Evolutionary conservation across 2,113 vertebrate genomes (phyloP), one percentile per base, ranked within the genome.

Genomic region (Girardinichthys multiradiatus): DNA sequence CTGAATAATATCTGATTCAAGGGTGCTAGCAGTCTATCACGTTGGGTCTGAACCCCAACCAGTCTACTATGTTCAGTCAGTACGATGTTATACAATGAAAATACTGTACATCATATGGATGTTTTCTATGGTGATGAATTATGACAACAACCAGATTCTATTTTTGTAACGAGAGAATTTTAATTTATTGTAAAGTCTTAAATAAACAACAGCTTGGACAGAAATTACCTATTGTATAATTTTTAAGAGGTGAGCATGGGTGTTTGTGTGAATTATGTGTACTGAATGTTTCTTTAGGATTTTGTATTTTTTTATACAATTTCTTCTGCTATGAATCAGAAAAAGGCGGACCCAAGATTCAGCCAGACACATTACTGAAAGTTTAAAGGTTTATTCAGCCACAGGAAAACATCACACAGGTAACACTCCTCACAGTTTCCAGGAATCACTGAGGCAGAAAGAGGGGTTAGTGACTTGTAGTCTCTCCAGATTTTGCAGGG

Each of bases 151-250:
- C 86, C 64, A 74, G 85, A 84, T 91, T 92, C 88, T 94, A 92
- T 93, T 94, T 92, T 94, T 94, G 90, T 92, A 92, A 94, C 74
- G 88, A 90, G 87, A 90, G 84, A 92, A 80, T 83, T 90, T 86
- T 88, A 87, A 89, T 76, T 82, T 76, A 93, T 90, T 93, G 91
- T 93, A 82, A 94, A 93, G 93, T 93, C 90, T 94, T 94, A 92
- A 94, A 94, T 93, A 93, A 93, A 93, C 76, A 74, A 92, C 89
- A 88, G 70, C 85, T 92, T 94, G 92, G 91, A 92, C 91, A 90
- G 82, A 92, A 89, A 88, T 68, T 45, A 63, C 64, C 64, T 29
- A 79, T 31, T 85, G 77, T 74, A 74, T 27, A 82, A 64, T 90
- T 86, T 80, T 87, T 74, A 72, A 69, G 24, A 39, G 51, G 54